Evolutionary conservation across 1,140 invertebrate species (phyloP).

Genomic region (Latrodectus geometricus): DNA sequence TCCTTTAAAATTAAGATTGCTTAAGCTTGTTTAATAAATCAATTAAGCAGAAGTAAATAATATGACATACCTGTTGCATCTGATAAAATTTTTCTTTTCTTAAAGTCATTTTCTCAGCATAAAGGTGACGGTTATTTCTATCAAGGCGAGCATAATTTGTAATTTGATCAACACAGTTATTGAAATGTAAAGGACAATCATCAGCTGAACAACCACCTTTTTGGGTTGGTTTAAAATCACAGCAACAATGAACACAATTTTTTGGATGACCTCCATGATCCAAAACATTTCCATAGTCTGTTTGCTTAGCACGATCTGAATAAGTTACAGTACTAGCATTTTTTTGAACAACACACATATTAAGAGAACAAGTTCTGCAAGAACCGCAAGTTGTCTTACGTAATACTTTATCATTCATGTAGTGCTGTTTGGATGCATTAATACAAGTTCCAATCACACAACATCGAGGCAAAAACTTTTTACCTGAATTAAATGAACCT

Average conservation of each 20-base stretch:
- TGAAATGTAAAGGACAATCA: slow-evolving; percentile 55
- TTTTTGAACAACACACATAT: slow-evolving; percentile 52
- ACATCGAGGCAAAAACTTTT: slow-evolving; percentile 49
- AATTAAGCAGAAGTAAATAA: neutral
- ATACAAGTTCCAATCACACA: slow-evolving; percentile 56
- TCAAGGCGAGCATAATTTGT: slow-evolving; percentile 50
- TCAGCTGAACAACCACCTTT: slow-evolving; percentile 53
- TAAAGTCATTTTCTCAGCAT: slow-evolving; percentile 30
- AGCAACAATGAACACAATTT: slow-evolving; percentile 56
- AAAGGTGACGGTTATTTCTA: slow-evolving; percentile 20
- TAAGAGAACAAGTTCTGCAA: slow-evolving; percentile 49
- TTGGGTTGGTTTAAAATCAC: slow-evolving; percentile 55
- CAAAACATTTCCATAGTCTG: slow-evolving; percentile 51
- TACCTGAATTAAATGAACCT: slow-evolving; percentile 25
- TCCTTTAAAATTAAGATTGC: neutral
- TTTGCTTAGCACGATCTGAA: slow-evolving; percentile 42
- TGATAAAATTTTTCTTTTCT: slow-evolving; percentile 39
- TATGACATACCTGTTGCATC: slow-evolving; percentile 41
- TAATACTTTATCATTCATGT: slow-evolving; percentile 48
- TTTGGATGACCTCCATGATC: slow-evolving; percentile 52
- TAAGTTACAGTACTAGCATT: slow-evolving; percentile 47
- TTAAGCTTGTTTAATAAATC: neutral
- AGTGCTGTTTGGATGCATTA: slow-evolving; percentile 51
- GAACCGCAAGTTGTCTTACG: slow-evolving; percentile 50
- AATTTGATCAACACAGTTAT: slow-evolving; percentile 55